Evolutionary conservation across 2,888 invertebrate genomes (phyloP), one percentile per base, ranked within the genome.

Genomic region (Chymomyza procnemis): DNA sequence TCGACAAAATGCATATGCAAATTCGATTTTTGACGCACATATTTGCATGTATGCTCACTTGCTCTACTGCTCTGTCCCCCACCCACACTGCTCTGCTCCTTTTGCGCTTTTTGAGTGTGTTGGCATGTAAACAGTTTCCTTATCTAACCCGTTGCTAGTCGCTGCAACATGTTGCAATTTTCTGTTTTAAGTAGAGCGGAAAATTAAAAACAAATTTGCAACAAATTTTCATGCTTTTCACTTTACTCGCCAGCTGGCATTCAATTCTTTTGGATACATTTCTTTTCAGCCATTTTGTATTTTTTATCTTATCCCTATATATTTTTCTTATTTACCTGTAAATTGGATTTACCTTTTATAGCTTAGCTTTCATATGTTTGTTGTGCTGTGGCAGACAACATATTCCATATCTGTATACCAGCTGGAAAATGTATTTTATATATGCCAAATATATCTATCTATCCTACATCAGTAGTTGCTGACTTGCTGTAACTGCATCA

Each of bases 201-300:
- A 84, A 84, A 84, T 84, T 85, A 87, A 86, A 87, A 85, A 83
- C 81, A 85, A 83, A 85, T 83, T 87, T 78, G 71, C 74, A 61
- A 67, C 73, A 80, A 72, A 76, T 74, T 57, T 79, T 72, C 52
- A 61, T 64, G 68, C 41, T 71, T n/a, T 69, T 52, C 21, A 8
- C 22, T 48, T 3, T n/a, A 41, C 34, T 41, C 9, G 34, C 18
- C 12, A 34, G n/a, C n/a, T 56, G 50, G 50, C 48, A 48, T 67
- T 60, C 68, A 46, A 52, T 69, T 66, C 50, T 61, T 57, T 65
- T 57, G 55, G 55, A 19, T 18, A 47, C 21, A 47, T 22, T 14
- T 64, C 56, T 34, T 8, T 57, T 41, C 12, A 41, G 34, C 34
- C n/a, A 21, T 48, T 47, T 21, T 41, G 18, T 55, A 18, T 34